A percentile compares a stretch with the other conserved stretches of the same genome.
Evolutionary conservation across 2,797 vertebrate species (phyloP).

Genomic region (Notoglanidium macrostoma): DNA sequence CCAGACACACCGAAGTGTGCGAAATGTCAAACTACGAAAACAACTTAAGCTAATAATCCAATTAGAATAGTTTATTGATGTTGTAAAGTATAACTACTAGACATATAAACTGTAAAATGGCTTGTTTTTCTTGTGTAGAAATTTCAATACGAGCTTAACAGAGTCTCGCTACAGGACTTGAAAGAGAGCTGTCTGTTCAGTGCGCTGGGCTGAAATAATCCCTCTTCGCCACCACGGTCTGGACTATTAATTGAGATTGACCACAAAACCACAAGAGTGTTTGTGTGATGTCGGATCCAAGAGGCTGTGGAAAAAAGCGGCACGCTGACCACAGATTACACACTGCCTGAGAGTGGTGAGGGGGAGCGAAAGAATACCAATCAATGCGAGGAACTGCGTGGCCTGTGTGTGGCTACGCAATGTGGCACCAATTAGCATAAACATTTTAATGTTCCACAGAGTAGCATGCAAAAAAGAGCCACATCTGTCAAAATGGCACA

Average conservation of each 20-base stretch:
- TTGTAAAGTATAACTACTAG: conserved; percentile 60
- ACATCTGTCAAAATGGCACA: conserved; percentile 56
- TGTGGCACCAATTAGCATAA: conserved; percentile 59
- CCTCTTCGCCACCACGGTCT: conserved; percentile 75
- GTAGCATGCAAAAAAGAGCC: conserved; percentile 42
- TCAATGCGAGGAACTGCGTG: conserved; percentile 54
- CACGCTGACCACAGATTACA: conserved; percentile 84
- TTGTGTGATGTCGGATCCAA: conserved; percentile 78
- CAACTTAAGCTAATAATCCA: conserved; percentile 63
- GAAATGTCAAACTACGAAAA: conserved; percentile 57
- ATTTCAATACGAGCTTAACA: conserved; percentile 54
- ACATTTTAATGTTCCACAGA: conserved; percentile 54
- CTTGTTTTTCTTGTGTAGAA: conserved; percentile 62
- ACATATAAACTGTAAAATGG: conserved; percentile 62
- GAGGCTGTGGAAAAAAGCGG: conserved; percentile 76
- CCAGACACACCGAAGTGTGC: conserved; percentile 49
- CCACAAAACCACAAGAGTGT: conserved; percentile 80
- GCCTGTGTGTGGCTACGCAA: conserved; percentile 55
- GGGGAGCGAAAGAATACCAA: conserved; percentile 66
- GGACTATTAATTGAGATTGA: conserved; percentile 75
- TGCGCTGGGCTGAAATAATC: conserved; percentile 77
- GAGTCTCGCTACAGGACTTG: conserved; percentile 70
- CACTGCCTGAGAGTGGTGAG: conserved; percentile 64
- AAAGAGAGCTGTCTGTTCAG: conserved; percentile 75
- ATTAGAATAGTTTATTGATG: conserved; percentile 65